These are phyloP conservation scores for Tetragnatha montana DNA, from an alignment of 2,888 invertebrate species.

Conservation along the genomic window DNA sequence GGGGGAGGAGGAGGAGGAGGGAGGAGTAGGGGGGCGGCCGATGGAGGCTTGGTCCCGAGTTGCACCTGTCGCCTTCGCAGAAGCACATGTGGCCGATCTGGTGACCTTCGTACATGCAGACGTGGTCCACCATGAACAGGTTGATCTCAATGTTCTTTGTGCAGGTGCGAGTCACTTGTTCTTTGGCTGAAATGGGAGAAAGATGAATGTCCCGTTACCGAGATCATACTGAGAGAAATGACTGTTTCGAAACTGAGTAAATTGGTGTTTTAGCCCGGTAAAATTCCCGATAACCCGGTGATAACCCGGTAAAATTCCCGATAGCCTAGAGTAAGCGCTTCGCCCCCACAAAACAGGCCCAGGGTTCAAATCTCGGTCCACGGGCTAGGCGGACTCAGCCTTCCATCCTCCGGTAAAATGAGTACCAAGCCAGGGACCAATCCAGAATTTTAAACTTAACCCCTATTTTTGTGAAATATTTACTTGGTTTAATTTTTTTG, in stretches of 20 bases:
- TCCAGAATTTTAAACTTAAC: too few relatives aligned
- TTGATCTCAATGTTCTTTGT: slow-evolving; percentile 95
- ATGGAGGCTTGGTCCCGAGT: slow-evolving; percentile 78
- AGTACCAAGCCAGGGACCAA: too few relatives aligned
- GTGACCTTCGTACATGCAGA: slow-evolving; percentile 99
- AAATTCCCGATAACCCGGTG: background rate
- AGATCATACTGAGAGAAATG: background rate
- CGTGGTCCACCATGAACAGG: slow-evolving; percentile 97
- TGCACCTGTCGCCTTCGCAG: slow-evolving; percentile 98
- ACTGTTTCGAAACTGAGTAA: background rate
- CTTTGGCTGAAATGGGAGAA: slow-evolving; percentile 60
- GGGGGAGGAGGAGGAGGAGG: slow-evolving; percentile 5
- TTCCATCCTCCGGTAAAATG: too few relatives aligned
- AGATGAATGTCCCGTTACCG: background rate
- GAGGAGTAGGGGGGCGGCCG: background rate
- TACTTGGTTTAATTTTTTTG: too few relatives aligned
- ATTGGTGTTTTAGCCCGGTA: too few relatives aligned
- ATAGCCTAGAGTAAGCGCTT: too few relatives aligned
- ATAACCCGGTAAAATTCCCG: too few relatives aligned
- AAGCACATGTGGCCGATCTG: slow-evolving; percentile 98
- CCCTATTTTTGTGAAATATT: too few relatives aligned
- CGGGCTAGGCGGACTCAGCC: too few relatives aligned
- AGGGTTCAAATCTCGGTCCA: too few relatives aligned
- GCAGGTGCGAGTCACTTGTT: slow-evolving; percentile 92
- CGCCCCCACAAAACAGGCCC: too few relatives aligned